These are phyloP conservation scores for Lochmaea crataegi DNA, from an alignment of 2,888 invertebrate genomes.

Conservation along the genomic window DNA sequence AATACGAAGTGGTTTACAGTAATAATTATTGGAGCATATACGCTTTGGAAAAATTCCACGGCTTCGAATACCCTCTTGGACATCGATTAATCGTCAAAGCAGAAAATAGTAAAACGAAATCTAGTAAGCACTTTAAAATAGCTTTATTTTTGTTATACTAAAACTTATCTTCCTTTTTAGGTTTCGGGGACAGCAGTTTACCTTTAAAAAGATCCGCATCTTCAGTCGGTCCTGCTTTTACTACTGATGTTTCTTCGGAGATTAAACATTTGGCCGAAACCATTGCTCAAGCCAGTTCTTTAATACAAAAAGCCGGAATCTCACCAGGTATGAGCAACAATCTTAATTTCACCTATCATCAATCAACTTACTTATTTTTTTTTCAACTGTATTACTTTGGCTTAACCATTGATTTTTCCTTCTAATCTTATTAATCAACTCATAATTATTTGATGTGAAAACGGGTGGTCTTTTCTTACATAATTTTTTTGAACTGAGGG, in stretches of 20 bases:
- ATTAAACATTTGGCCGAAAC: slow-evolving; percentile 78
- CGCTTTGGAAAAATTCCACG: slow-evolving; percentile 87
- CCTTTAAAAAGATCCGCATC: slow-evolving; percentile 21
- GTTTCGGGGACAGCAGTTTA: slow-evolving; percentile 23
- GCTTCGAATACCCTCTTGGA: slow-evolving; percentile 93
- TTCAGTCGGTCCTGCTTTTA: slow-evolving; percentile 7
- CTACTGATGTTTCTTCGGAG: slow-evolving; percentile 65
- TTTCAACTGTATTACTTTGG: too few species aligned
- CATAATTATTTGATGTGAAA: too few species aligned
- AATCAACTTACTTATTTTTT: too few species aligned
- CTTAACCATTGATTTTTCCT: too few species aligned
- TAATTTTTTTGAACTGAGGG: too few species aligned
- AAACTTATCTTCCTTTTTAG: not conserved
- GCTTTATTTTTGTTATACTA: not conserved
- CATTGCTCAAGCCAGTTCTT: slow-evolving; percentile 80
- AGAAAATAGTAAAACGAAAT: slow-evolving; percentile 62
- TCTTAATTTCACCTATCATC: too few species aligned
- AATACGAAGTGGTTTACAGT: slow-evolving; percentile 78
- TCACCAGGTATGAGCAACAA: slow-evolving; percentile 55
- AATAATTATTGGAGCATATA: slow-evolving; percentile 79
- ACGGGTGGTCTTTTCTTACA: too few species aligned
- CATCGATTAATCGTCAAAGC: slow-evolving; percentile 82
- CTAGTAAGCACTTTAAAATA: not conserved
- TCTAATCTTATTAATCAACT: too few species aligned
- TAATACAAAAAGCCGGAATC: slow-evolving; percentile 74